Percentiles rank a stretch among this genome's conserved stretches.
Evolutionary conservation across 2,888 invertebrate species (phyloP).

Genomic region (Periphyllus acericola): DNA sequence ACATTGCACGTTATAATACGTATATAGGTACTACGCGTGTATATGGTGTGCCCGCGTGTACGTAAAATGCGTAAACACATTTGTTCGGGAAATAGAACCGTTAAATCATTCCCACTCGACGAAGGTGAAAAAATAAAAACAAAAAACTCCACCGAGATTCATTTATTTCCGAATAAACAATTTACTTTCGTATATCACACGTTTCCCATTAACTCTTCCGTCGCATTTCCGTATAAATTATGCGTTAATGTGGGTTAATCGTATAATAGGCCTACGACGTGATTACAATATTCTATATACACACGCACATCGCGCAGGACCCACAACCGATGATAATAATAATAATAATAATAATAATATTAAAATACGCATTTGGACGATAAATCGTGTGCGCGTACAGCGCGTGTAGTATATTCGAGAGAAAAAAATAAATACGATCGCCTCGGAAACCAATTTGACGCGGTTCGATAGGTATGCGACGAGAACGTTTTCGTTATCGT

Average conservation of each 20-base stretch:
- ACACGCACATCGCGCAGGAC: too few relatives aligned
- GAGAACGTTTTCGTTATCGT: too few relatives aligned
- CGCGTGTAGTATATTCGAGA: too few relatives aligned
- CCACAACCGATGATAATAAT: too few relatives aligned
- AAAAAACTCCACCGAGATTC: background rate
- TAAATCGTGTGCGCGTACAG: too few relatives aligned
- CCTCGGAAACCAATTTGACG: too few relatives aligned
- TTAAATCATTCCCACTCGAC: slow-evolving; percentile 22
- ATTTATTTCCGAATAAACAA: slow-evolving; percentile 20
- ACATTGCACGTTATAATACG: background rate
- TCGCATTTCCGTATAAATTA: slow-evolving; percentile 27
- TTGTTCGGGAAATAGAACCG: background rate
- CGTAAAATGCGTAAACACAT: background rate
- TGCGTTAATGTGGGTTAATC: background rate
- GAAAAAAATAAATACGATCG: too few relatives aligned
- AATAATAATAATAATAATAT: too few relatives aligned
- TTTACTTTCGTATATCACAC: background rate
- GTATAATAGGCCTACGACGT: background rate
- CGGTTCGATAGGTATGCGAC: too few relatives aligned
- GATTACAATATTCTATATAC: too few relatives aligned
- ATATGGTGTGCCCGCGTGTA: background rate
- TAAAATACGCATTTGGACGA: too few relatives aligned
- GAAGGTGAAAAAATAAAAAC: background rate
- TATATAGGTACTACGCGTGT: too few relatives aligned
- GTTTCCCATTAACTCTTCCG: background rate